phyloP scores from a whole-genome alignment of 2,113 vertebrate genomes.

The Rhegmatorhina hoffmannsi region DNA sequence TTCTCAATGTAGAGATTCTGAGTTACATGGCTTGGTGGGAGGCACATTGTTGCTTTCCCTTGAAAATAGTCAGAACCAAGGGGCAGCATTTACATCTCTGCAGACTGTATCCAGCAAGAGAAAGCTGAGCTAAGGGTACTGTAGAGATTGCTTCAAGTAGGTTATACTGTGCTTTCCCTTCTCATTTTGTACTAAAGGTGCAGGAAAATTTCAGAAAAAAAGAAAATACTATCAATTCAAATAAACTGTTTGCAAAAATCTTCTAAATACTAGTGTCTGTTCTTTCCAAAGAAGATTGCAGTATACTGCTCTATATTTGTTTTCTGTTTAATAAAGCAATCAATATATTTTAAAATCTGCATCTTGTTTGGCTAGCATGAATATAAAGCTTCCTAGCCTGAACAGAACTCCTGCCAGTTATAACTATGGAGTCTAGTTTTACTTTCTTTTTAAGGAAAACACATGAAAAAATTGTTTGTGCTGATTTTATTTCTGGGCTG shows the following conservation, averaged over 20 bases:
- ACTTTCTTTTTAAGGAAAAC: neutral
- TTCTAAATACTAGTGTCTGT: neutral
- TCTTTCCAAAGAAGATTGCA: neutral
- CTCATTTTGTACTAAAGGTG: neutral
- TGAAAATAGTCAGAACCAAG: neutral
- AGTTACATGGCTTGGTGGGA: neutral
- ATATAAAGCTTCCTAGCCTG: neutral
- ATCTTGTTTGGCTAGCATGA: neutral
- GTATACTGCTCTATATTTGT: neutral
- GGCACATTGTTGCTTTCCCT: neutral
- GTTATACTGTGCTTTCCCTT: neutral
- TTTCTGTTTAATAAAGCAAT: neutral
- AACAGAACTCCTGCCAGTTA: neutral
- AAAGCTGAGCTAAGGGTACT: neutral
- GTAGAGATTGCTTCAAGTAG: neutral
- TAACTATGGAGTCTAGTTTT: neutral
- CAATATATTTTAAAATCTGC: neutral
- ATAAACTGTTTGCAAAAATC: neutral
- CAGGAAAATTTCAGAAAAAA: neutral
- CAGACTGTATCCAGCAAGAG: neutral
- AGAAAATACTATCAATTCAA: neutral
- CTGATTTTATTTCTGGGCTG: neutral
- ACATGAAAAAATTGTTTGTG: neutral
- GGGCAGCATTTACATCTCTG: neutral
- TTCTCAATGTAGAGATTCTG: neutral